These are phyloP conservation scores for Cremastinae sp. DNA, from an alignment of 2,888 invertebrate species.

Conservation along the genomic window DNA sequence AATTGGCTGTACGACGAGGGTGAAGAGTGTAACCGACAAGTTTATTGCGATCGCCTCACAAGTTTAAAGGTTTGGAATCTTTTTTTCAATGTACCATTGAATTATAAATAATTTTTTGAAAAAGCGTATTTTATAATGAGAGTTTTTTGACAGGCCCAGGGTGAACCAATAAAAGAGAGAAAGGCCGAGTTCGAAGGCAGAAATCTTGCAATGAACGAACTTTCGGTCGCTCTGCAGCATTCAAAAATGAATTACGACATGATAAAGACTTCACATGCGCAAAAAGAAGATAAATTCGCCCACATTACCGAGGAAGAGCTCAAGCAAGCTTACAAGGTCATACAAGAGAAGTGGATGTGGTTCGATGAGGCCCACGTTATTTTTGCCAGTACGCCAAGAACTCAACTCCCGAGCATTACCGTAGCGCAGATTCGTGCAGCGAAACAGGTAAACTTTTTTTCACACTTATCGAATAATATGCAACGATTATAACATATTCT, in stretches of 20 bases:
- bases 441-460: slow-evolving; percentile 88
- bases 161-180: slow-evolving; percentile 94
- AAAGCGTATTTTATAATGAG: slow-evolving; percentile 14
- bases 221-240: slow-evolving; percentile 88
- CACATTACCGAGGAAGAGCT: slow-evolving; percentile 92
- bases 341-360: slow-evolving; percentile 85
- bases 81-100: not conserved
- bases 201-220: slow-evolving; percentile 89
- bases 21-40: slow-evolving; percentile 92
- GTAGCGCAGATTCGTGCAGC: slow-evolving; percentile 90
- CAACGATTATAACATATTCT: not conserved
- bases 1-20: slow-evolving; percentile 99
- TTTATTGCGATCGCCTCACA: slow-evolving; percentile 80
- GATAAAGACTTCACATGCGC: slow-evolving; percentile 80
- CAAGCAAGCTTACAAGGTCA: slow-evolving; percentile 88
- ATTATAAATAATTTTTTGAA: not conserved
- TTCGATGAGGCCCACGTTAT: slow-evolving; percentile 88
- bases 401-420: slow-evolving; percentile 88
- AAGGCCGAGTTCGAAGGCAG: slow-evolving; percentile 90
- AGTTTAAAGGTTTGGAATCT: slow-evolving; percentile 71
- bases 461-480: too few species aligned
- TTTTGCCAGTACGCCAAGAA: slow-evolving; percentile 85
- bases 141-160: slow-evolving; percentile 85
- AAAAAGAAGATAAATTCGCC: slow-evolving; percentile 87
- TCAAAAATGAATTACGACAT: slow-evolving; percentile 90